Base-by-base conservation (phyloP, 2,113 vertebrate species). In the Microtus montanus region DNA sequence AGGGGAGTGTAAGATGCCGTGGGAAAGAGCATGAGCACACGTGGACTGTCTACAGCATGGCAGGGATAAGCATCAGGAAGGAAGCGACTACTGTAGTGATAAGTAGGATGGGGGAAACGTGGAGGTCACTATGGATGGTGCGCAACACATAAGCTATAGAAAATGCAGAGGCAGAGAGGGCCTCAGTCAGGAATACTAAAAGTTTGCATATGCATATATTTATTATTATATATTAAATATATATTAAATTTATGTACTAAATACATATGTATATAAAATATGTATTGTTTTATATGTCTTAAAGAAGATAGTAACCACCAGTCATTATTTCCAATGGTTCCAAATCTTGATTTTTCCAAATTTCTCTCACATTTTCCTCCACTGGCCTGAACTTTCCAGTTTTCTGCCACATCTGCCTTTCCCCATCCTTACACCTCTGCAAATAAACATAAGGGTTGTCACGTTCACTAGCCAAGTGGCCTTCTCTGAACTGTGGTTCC, bases 401-500 rank as follows among this genome's bases (percentile, higher is more conserved):
- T 89, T 83, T 89, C 79, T 87, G 44, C 28, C 38, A 70, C 10
- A 83, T 38, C 0, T 7, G 5, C 2, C n/a, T 94, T 93, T 91
- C 33, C 44, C 1, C 13, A 63, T 89, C 70, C 11, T 54, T 75
- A 15, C 0, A 1, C 30, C 17, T 96, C 8, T 87, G 79, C 26
- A 82, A 41, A 41, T 91, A 44, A 91, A 71, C 87, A 68, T n/a
- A 74, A 41, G 35, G 24, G 26, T 63, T 63, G 73, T 24, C 61
- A 9, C 33, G 80, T 87, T 93, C 11, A 85, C 44, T 85, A 93
- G 17, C 38, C 80, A 30, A 8, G 49, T 38, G 44, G 30, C 13
- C 19, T 91, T 90, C 71, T 84, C 63, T 58, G 49, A 90, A 88
- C 4, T 77, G 17, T 75, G 71, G 58, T 89, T 93, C 87, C 75